Percentiles rank a stretch among this genome's conserved stretches.
Evolutionary conservation across 2,888 invertebrate genomes (phyloP).

Genomic region (Phasia obesa): DNA sequence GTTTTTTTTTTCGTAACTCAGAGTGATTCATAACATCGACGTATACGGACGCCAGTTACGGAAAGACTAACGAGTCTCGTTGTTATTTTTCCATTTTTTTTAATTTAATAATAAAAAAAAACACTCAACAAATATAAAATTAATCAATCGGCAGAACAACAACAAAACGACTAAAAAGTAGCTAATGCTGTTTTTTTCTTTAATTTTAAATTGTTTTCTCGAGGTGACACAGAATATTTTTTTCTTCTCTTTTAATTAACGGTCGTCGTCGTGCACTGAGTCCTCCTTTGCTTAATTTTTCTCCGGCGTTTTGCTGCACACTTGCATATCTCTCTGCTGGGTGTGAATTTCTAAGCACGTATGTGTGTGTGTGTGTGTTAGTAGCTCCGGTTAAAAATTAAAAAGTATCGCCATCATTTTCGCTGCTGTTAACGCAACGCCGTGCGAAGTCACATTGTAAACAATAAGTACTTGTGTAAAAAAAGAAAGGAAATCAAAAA

Average conservation of each 20-base stretch:
- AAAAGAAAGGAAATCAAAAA: conserved; percentile 28
- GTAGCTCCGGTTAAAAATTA: conserved; percentile 49
- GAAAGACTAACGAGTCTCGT: conserved; percentile 58
- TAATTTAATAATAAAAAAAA: conserved; percentile 52
- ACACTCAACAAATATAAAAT: conserved; percentile 34
- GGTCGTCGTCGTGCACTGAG: conserved; percentile 46
- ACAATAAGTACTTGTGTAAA: not conserved
- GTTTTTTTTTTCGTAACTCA: conserved; percentile 67
- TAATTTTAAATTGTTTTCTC: conserved; percentile 54
- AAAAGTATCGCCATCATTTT: conserved; percentile 41
- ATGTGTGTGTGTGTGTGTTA: conserved; percentile 12
- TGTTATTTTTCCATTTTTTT: conserved; percentile 64
- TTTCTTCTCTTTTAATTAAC: conserved; percentile 27
- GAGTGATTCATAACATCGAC: conserved; percentile 73
- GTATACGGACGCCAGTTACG: conserved; percentile 71
- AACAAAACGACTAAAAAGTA: conserved; percentile 38
- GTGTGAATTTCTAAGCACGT: conserved; percentile 13
- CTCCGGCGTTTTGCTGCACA: conserved; percentile 1
- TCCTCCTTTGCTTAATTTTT: conserved; percentile 27
- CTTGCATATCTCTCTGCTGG: conserved; percentile 18
- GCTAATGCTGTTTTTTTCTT: conserved; percentile 52
- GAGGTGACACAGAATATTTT: conserved; percentile 63
- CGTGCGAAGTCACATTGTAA: conserved; percentile 16
- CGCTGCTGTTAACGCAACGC: conserved; percentile 19
- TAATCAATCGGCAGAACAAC: conserved; percentile 37